A percentile compares a stretch with the other conserved stretches of the same genome.
Conservation (phyloP, 2,888 invertebrate genomes). For the Lepetodrilus schrolli region DNA sequence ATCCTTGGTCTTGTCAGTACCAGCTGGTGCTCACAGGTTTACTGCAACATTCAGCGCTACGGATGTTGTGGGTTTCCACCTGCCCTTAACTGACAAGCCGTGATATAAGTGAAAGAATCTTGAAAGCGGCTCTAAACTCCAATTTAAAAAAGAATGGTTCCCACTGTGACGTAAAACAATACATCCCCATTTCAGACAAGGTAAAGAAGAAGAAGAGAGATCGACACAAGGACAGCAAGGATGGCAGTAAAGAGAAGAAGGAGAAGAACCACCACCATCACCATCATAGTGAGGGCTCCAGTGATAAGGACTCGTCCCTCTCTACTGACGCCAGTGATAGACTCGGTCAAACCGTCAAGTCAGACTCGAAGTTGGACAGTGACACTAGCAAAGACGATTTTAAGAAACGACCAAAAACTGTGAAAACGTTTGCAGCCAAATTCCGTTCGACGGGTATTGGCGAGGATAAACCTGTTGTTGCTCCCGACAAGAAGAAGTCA, state of each 20-base stretch:
- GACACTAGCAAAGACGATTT: conserved; percentile 39
- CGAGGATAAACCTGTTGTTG: conserved; percentile 38
- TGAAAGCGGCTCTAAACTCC: neutral
- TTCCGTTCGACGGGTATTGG: conserved; percentile 86
- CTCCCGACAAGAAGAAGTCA: conserved; percentile 35
- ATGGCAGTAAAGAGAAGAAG: conserved; percentile 74
- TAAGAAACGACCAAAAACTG: conserved; percentile 85
- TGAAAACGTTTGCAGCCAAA: conserved; percentile 92
- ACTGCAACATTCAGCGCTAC: neutral
- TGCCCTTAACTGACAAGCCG: neutral
- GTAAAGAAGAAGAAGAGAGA: conserved; percentile 56
- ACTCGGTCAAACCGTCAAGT: conserved; percentile 37
- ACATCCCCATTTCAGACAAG: conserved; percentile 41
- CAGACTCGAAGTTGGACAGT: conserved; percentile 33
- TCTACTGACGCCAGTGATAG: conserved; percentile 25
- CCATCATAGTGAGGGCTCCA: conserved; percentile 36
- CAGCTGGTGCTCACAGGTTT: neutral
- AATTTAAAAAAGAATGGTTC: neutral
- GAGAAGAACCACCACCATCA: conserved; percentile 60
- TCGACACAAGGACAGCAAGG: conserved; percentile 60
- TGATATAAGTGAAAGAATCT: neutral
- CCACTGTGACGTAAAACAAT: neutral
- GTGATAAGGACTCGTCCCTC: conserved; percentile 59
- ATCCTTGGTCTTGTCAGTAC: too few relatives aligned
- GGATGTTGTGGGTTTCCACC: too few relatives aligned